Percentiles rank a stretch among this genome's conserved stretches.
phyloP scores from a whole-genome alignment of 37 sponge, comb jelly and placozoan species.

The Bolinopsis microptera region DNA sequence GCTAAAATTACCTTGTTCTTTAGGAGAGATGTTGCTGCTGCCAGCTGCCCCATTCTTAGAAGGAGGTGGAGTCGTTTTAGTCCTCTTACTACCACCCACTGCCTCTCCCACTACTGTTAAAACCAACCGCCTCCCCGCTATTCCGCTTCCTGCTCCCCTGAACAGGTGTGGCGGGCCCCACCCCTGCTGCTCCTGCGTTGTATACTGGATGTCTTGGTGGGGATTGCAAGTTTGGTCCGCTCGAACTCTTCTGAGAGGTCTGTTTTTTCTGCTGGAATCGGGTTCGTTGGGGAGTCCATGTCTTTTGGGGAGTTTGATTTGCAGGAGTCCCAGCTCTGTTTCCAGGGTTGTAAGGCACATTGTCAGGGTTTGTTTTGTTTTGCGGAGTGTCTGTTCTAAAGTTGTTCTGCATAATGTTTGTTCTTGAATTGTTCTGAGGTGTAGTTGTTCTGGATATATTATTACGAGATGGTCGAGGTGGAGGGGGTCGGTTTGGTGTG shows the following conservation, averaged over 20 bases:
- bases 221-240: too few species aligned
- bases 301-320: neutral
- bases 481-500: conserved; percentile 50
- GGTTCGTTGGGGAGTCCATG: neutral
- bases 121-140: neutral
- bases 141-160: neutral
- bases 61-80: neutral
- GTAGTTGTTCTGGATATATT: neutral
- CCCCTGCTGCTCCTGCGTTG: too few species aligned
- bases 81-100: neutral
- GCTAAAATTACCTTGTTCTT: neutral
- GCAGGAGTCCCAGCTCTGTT: neutral
- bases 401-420: neutral
- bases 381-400: neutral
- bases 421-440: neutral
- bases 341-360: neutral
- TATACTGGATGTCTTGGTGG: too few species aligned
- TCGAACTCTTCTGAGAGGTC: too few species aligned
- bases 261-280: neutral
- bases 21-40: neutral
- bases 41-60: too few species aligned
- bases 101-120: neutral
- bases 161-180: too few species aligned
- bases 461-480: neutral
- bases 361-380: neutral